Conservation (phyloP, 2,113 vertebrate genomes). For the Lutjanus erythropterus region DNA sequence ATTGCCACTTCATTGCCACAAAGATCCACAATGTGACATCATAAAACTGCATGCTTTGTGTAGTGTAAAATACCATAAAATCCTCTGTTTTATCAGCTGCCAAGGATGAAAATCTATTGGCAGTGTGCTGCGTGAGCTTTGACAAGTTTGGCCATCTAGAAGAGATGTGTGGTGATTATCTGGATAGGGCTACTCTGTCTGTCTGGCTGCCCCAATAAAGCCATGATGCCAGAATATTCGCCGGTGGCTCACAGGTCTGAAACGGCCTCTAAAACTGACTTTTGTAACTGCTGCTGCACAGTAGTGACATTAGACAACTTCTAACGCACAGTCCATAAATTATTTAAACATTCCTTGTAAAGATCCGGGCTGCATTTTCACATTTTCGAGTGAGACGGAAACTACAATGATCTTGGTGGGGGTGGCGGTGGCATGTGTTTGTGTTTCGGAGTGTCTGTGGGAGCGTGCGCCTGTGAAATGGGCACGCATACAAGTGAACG, state of each 20-base stretch:
- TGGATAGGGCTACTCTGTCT: conserved; percentile 75
- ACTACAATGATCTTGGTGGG: conserved; percentile 35
- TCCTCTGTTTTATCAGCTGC: conserved; percentile 70
- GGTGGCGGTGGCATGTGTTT: conserved; percentile 56
- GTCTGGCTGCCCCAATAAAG: conserved; percentile 74
- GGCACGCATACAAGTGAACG: conserved; percentile 72
- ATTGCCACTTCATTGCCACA: conserved; percentile 41
- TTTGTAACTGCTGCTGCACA: conserved; percentile 58
- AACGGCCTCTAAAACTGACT: conserved; percentile 69
- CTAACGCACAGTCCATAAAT: conserved; percentile 32
- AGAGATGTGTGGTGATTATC: conserved; percentile 79
- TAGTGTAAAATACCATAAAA: conserved; percentile 70
- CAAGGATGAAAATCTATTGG: conserved; percentile 77
- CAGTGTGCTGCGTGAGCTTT: conserved; percentile 67
- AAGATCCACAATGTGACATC: conserved; percentile 42
- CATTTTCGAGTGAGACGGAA: conserved; percentile 46
- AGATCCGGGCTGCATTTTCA: conserved; percentile 23
- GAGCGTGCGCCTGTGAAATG: conserved; percentile 66
- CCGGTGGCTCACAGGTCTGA: conserved; percentile 66
- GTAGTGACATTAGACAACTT: conserved; percentile 59
- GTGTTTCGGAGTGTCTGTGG: conserved; percentile 59
- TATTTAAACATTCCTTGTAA: conserved; percentile 49
- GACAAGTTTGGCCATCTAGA: conserved; percentile 77
- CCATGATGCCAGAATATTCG: conserved; percentile 68
- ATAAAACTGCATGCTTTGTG: conserved; percentile 62